Conservation (phyloP, 2,797 vertebrate genomes). For the Chromis chromis region DNA sequence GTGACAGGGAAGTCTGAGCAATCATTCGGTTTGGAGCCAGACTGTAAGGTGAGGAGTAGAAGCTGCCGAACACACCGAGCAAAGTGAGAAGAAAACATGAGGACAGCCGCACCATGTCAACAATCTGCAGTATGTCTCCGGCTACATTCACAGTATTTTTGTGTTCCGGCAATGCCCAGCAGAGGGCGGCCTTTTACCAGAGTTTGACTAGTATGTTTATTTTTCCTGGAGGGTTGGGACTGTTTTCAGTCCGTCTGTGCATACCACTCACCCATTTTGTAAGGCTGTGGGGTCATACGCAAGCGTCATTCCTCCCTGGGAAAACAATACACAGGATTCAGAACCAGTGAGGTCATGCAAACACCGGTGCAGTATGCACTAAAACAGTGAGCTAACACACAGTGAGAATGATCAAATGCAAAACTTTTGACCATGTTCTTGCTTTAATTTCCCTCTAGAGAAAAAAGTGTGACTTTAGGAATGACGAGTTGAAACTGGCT, state of each 20-base stretch:
- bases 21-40: constrained; percentile 92
- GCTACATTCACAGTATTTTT: neutral
- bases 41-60: constrained; percentile 92
- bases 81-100: constrained; percentile 35
- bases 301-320: constrained; percentile 93
- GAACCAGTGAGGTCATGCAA: constrained; percentile 72
- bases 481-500: neutral
- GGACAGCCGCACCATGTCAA: constrained; percentile 14
- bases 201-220: constrained; percentile 11
- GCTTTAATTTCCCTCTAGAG: constrained; percentile 10
- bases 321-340: constrained; percentile 78
- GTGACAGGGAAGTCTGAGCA: constrained; percentile 90
- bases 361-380: constrained; percentile 44
- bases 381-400: constrained; percentile 22
- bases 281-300: constrained; percentile 94
- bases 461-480: neutral
- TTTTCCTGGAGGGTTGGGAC: constrained; percentile 67
- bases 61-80: constrained; percentile 81
- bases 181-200: constrained; percentile 60
- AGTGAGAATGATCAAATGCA: neutral
- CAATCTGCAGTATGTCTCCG: constrained; percentile 1
- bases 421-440: constrained; percentile 2
- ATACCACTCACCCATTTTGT: constrained; percentile 91
- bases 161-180: constrained; percentile 39
- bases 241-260: constrained; percentile 74